Evolutionary conservation across 1,140 invertebrate species (phyloP).

Genomic region (Drosophila miranda): DNA sequence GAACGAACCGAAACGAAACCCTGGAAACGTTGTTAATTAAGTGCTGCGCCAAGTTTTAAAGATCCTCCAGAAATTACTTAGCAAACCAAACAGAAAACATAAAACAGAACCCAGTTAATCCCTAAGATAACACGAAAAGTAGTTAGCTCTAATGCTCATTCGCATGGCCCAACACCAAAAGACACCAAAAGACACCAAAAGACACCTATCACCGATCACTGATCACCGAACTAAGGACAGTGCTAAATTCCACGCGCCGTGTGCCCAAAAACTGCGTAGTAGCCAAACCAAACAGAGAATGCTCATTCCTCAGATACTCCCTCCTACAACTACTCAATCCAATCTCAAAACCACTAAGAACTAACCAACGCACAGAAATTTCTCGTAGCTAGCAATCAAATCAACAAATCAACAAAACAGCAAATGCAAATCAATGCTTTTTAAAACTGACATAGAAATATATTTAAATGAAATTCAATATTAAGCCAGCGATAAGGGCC

Average conservation of each 20-base stretch:
- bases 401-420: neutral
- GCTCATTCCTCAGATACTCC: conserved; percentile 38
- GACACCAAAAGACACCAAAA: conserved; percentile 5
- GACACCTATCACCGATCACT: conserved; percentile 4
- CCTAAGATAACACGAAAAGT: conserved; percentile 19
- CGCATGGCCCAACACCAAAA: conserved; percentile 14
- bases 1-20: conserved; percentile 35
- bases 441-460: conserved; percentile 19
- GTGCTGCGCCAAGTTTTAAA: conserved; percentile 15
- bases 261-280: conserved; percentile 31
- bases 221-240: conserved; percentile 13
- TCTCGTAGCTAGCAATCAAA: conserved; percentile 43
- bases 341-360: conserved; percentile 37
- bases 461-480: neutral
- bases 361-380: conserved; percentile 63
- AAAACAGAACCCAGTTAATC: conserved; percentile 6
- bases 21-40: conserved; percentile 23
- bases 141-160: conserved; percentile 10
- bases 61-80: conserved; percentile 18
- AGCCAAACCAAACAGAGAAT: conserved; percentile 22
- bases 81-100: conserved; percentile 11
- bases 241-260: conserved; percentile 18
- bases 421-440: conserved; percentile 15
- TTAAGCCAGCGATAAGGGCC: conserved; percentile 12
- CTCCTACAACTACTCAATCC: conserved; percentile 21